These are phyloP conservation scores for Trissolcus japonicus DNA, from an alignment of 2,888 invertebrate genomes.

Conservation along the genomic window DNA sequence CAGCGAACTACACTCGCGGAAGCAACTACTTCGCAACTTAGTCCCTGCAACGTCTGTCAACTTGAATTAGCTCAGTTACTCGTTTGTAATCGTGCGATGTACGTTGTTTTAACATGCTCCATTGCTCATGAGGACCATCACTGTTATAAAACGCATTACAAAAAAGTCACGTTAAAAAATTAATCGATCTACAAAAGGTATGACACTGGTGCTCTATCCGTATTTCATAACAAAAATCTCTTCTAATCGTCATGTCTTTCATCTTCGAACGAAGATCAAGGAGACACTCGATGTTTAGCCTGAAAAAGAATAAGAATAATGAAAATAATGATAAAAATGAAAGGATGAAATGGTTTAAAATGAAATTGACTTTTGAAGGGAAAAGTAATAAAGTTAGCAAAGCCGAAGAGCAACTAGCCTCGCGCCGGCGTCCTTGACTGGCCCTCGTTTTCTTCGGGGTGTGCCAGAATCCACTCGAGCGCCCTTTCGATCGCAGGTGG, in stretches of 20 bases:
- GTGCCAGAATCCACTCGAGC: conserved; percentile 76
- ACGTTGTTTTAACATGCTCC: conserved; percentile 39
- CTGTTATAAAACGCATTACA: conserved; percentile 40
- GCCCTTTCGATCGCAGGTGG: conserved; percentile 75
- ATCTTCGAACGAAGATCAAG: conserved; percentile 41
- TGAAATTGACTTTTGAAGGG: neutral
- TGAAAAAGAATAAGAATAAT: conserved; percentile 10
- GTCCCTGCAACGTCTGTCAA: conserved; percentile 49
- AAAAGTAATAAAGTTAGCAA: conserved; percentile 41
- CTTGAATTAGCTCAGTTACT: conserved; percentile 32
- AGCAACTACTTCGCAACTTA: conserved; percentile 45
- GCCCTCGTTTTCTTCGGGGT: conserved; percentile 74
- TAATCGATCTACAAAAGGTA: conserved; percentile 39
- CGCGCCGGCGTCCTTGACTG: conserved; percentile 55
- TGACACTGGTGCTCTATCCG: conserved; percentile 2
- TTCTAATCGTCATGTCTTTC: conserved; percentile 32
- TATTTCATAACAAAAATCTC: conserved; percentile 19
- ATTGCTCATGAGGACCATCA: conserved; percentile 40
- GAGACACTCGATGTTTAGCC: conserved; percentile 43
- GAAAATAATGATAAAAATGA: neutral
- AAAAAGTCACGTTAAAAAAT: conserved; percentile 45
- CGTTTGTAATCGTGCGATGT: conserved; percentile 30
- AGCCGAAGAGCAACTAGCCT: conserved; percentile 54
- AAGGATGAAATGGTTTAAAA: neutral
- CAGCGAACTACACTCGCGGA: conserved; percentile 48